Evolutionary conservation across 2,113 vertebrate genomes (phyloP), one percentile per base, ranked within the genome.

Genomic region (Sitta europaea): DNA sequence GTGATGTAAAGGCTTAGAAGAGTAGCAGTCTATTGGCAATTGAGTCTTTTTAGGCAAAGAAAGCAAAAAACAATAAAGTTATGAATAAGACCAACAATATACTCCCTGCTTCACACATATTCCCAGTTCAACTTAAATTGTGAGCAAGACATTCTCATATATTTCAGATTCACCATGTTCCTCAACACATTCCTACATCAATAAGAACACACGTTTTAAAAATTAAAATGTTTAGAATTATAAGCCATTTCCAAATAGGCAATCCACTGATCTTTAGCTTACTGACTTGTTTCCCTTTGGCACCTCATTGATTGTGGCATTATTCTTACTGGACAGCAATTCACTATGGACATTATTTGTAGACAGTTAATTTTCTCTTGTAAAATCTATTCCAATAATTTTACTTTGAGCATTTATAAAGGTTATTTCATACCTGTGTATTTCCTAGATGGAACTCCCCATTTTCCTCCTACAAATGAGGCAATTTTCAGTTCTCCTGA

Each of bases 391-490:
- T 33, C 29, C 23, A 74, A 5, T 16, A 61, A 61, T 33, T 73
- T 77, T 58, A 61, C 3, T 67, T 83, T 38, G 31, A 63, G 14
- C 9, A 2, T 51, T 70, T 58, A 43, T 58, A 58, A 58, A 45
- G 9, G 14, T 77, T 42, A 57, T 78, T 71, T 87, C 55, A 58
- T 71, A 81, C 27, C 68, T 75, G 38, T 51, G 5, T 22, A 36
- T 68, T 90, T 83, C 22, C 22, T n/a, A 59, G 55, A 25, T 11
- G 22, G 0, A 0, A 71, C 20, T 67, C 10, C 2, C 0, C 1
- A 11, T 82, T 72, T 57, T 77, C 47, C 27, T 89, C 19, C 36
- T 63, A 2, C 8, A 9, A 89, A 62, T 21, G 20, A 80, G 21
- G 10, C 5, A 14, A 29, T 84, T 87, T 82, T 55, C 61, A 50